phyloP scores from a whole-genome alignment of 1,140 invertebrate genomes.

The Cherax destructor region DNA sequence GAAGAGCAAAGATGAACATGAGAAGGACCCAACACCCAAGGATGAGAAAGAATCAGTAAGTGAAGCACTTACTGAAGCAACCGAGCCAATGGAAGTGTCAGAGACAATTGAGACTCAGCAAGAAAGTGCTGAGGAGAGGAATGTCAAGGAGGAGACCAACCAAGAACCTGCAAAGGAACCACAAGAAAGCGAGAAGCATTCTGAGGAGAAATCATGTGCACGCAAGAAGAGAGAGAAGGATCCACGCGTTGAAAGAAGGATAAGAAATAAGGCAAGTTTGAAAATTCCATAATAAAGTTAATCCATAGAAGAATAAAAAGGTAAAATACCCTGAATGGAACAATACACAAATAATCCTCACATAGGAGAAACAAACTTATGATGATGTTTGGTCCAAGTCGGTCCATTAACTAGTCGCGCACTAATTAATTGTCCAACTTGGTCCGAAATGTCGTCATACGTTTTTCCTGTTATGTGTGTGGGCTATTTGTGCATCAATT shows the following conservation, averaged over 20 bases:
- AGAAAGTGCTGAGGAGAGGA: conserved; percentile 4
- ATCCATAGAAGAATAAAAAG: neutral
- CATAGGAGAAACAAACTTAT: too few relatives aligned
- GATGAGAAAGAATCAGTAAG: neutral
- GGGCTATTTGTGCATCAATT: too few relatives aligned
- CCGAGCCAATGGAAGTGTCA: neutral
- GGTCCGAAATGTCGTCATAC: too few relatives aligned
- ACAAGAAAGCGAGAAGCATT: neutral
- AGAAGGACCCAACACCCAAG: neutral
- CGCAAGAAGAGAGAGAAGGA: conserved; percentile 55
- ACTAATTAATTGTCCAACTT: too few relatives aligned
- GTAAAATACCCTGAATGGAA: too few relatives aligned
- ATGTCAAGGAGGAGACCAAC: neutral
- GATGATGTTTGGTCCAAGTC: too few relatives aligned
- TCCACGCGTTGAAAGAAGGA: conserved; percentile 58
- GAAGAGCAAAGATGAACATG: conserved; percentile 11
- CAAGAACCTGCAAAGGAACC: neutral
- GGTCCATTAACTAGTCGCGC: too few relatives aligned
- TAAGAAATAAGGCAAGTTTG: conserved; percentile 53
- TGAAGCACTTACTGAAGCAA: neutral
- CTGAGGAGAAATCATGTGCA: neutral
- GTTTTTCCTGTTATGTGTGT: too few relatives aligned
- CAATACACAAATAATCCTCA: too few relatives aligned
- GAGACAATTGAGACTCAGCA: neutral
- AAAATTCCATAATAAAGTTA: neutral